Evolutionary conservation across 1,140 invertebrate species (phyloP), one percentile per base, ranked within the genome.

Genomic region (Coenobita brevimanus): DNA sequence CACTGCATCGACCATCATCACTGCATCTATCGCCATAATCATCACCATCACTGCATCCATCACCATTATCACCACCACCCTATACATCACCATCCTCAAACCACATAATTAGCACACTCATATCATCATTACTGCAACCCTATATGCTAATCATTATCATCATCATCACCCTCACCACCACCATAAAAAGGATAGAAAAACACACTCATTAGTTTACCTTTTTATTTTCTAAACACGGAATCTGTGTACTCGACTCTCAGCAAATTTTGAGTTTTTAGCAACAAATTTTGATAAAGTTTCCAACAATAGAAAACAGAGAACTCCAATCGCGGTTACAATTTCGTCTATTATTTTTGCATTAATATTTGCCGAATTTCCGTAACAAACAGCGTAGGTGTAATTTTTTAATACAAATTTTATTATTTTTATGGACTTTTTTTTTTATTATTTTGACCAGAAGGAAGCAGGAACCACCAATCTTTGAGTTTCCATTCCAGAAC

Each of bases 181-280:
- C n/a, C n/a, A n/a, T n/a, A n/a, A n/a, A 71, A 46, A 41, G 43
- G 27, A 24, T 4, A 80, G 41, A 60, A 27, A 73, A 80, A 87
- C 38, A 73, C 46, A 36, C 46, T 33, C n/a, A 64, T 43, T 62
- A 64, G 46, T 79, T 78, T 80, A 33, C 67, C 46, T 67, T 80
- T 87, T 87, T 80, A 80, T 87, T 41, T 79, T 87, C 24, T 87
- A 87, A 87, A 87, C 85, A 87, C 85, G 85, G 85, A 87, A 87
- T 87, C 85, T 87, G 85, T 81, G 85, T 71, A 73, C 43, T 62
- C 41, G 60, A 81, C 85, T 87, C 85, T 33, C 43, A 87, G 57
- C 78, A 33, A 54, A 75, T 75, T 84, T 84, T 57, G n/a, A 33
- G 27, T 60, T 79, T 57, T 33, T 36, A 15, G 69, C 69, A 54